phyloP scores from a whole-genome alignment of 1,140 invertebrate genomes.

The Leucophenga varia region DNA sequence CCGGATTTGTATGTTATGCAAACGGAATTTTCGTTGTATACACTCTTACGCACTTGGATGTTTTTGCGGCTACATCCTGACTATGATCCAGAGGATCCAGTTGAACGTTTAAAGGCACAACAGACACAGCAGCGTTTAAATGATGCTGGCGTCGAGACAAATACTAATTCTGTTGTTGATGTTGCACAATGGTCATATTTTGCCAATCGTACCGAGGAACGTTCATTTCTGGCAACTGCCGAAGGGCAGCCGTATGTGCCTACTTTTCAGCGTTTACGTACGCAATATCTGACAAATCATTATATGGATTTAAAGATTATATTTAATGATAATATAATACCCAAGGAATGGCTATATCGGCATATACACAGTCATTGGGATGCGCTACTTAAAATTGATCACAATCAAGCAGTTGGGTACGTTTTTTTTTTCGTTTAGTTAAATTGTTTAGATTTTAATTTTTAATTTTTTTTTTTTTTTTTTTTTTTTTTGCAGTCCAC shows the following conservation, averaged over 20 bases:
- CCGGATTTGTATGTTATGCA: conserved; percentile 75
- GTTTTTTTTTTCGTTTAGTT: conserved; percentile 18
- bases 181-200: conserved; percentile 44
- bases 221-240: conserved; percentile 63
- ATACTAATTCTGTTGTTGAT: conserved; percentile 30
- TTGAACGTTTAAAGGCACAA: conserved; percentile 24
- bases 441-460: conserved; percentile 1
- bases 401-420: conserved; percentile 70
- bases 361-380: conserved; percentile 72
- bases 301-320: conserved; percentile 71
- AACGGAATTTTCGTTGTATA: conserved; percentile 80
- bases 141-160: conserved; percentile 39
- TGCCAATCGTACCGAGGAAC: conserved; percentile 55
- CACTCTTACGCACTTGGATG: conserved; percentile 71
- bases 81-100: conserved; percentile 44
- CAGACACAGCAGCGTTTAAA: conserved; percentile 30
- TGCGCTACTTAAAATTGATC: conserved; percentile 69
- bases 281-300: conserved; percentile 71
- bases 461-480: background rate
- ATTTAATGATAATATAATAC: conserved; percentile 70
- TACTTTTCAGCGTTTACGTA: conserved; percentile 68
- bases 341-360: conserved; percentile 67
- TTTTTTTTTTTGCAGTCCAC: conserved; percentile 54
- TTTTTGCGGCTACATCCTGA: conserved; percentile 58
- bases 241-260: conserved; percentile 63